Conservation (phyloP, 2,797 vertebrate species). For the Tarsius wallacei region DNA sequence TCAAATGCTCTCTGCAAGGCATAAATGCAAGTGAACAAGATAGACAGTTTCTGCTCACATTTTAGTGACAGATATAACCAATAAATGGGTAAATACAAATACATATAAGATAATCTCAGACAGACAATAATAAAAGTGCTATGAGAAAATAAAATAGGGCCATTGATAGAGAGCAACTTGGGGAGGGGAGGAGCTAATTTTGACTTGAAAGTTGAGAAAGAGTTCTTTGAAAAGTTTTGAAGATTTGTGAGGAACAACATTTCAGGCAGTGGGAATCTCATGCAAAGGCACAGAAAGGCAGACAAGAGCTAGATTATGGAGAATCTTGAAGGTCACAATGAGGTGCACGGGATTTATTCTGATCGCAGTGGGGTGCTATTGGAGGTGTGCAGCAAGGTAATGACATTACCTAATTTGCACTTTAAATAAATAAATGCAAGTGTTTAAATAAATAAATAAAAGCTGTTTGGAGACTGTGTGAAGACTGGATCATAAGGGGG, state of each 20-base stretch:
- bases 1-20: background rate
- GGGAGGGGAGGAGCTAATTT: constrained; percentile 6
- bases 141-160: background rate
- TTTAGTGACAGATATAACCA: constrained; percentile 11
- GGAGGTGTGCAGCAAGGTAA: background rate
- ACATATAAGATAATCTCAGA: background rate
- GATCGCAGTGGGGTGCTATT: background rate
- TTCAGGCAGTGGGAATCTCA: background rate
- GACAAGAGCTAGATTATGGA: background rate
- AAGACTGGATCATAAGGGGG: background rate
- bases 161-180: background rate
- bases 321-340: too few species aligned
- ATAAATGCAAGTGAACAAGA: background rate
- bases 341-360: background rate
- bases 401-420: background rate
- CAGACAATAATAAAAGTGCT: background rate
- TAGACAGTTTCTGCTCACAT: background rate
- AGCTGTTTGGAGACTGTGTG: background rate
- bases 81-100: background rate
- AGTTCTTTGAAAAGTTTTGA: constrained; percentile 5
- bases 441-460: background rate
- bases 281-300: background rate
- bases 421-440: background rate
- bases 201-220: background rate
- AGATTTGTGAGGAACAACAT: background rate